These are phyloP conservation scores for Euclidia mi DNA, from an alignment of 2,888 invertebrate species.

Conservation along the genomic window DNA sequence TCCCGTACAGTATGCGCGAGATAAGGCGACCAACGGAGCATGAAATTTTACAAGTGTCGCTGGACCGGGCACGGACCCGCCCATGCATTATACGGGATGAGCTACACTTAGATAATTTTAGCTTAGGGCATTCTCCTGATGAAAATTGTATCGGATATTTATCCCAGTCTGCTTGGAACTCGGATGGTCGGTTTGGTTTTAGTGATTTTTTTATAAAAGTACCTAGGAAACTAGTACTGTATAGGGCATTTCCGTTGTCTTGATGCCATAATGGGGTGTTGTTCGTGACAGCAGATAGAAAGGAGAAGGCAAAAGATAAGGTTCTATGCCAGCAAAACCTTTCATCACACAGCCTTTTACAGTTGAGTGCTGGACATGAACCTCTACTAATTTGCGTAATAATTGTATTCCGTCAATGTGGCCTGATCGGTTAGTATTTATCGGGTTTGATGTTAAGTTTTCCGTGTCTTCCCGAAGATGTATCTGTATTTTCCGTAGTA, in stretches of 20 bases:
- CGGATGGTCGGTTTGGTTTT: background rate
- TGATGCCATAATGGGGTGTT: too few relatives aligned
- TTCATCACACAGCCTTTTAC: too few relatives aligned
- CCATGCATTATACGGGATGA: constrained; percentile 36
- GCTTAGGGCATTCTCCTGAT: constrained; percentile 5
- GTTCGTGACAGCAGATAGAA: too few relatives aligned
- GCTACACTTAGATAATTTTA: constrained; percentile 30
- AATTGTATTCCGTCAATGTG: too few relatives aligned
- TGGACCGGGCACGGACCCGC: constrained; percentile 33
- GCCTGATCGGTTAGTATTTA: too few relatives aligned
- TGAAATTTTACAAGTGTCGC: constrained; percentile 83
- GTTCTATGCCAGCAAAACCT: too few relatives aligned
- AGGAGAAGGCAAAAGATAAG: too few relatives aligned
- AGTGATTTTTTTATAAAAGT: background rate
- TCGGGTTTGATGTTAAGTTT: too few relatives aligned
- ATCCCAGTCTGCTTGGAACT: background rate
- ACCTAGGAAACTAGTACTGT: background rate
- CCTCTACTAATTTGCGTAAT: too few relatives aligned
- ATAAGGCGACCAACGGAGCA: constrained; percentile 72
- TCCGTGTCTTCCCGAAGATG: too few relatives aligned
- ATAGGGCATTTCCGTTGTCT: background rate
- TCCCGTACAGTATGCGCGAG: constrained; percentile 60
- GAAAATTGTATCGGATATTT: constrained; percentile 6
- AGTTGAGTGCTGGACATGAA: too few relatives aligned
- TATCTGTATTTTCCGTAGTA: too few relatives aligned